Conservation (phyloP, 2,113 vertebrate species). For the Verasper variegatus region DNA sequence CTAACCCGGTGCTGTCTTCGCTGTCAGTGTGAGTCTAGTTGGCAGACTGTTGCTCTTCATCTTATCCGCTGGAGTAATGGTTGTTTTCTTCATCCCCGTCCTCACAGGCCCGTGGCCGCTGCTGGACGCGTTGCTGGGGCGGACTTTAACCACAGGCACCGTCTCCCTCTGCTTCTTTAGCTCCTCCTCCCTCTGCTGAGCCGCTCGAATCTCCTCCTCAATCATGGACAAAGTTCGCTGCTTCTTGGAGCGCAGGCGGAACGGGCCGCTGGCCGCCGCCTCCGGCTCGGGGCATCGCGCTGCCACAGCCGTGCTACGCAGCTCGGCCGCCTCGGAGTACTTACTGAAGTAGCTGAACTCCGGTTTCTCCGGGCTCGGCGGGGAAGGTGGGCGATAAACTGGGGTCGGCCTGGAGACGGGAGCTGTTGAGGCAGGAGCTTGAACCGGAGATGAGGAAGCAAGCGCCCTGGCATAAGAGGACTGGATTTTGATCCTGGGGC, state of each 20-base stretch:
- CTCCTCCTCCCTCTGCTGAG: conserved; percentile 97
- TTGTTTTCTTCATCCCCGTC: conserved; percentile 44
- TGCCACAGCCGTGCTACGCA: conserved; percentile 91
- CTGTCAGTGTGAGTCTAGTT: conserved; percentile 81
- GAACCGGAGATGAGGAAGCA: conserved; percentile 53
- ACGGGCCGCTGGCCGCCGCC: conserved; percentile 86
- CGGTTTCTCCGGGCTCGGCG: conserved; percentile 81
- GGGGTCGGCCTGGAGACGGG: conserved; percentile 73
- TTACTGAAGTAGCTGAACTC: conserved; percentile 98
- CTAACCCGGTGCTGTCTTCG: conserved; percentile 92
- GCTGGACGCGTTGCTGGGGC: conserved; percentile 62
- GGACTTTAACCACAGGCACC: conserved; percentile 3
- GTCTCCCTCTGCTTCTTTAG: conserved; percentile 90
- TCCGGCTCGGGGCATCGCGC: conserved; percentile 87
- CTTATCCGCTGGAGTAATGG: conserved; percentile 77
- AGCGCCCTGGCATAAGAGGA: conserved; percentile 76
- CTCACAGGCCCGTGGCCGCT: conserved; percentile 46
- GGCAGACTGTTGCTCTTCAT: conserved; percentile 86
- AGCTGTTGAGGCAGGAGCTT: conserved; percentile 61
- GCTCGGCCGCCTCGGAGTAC: conserved; percentile 94
- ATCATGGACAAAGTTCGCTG: conserved; percentile 98
- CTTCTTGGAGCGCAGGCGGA: conserved; percentile 94
- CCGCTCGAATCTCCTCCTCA: conserved; percentile 97
- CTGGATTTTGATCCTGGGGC: conserved; percentile 79
- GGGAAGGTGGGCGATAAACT: conserved; percentile 80